These are phyloP conservation scores for Junonia oenone DNA, from an alignment of 2,888 invertebrate genomes.

Conservation along the genomic window DNA sequence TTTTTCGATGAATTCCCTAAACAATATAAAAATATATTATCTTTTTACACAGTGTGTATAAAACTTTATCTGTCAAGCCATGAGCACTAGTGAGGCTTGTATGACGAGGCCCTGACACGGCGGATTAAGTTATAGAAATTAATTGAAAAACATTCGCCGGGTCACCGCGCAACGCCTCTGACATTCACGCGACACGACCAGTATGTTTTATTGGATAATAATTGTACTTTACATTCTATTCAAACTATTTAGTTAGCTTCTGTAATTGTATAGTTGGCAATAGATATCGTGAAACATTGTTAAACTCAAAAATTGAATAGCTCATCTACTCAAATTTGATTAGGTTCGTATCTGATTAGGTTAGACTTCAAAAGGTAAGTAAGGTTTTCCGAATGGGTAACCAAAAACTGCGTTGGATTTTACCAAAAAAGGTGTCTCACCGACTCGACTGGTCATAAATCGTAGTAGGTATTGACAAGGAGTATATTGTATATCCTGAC, in stretches of 20 bases:
- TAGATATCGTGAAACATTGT: too few species aligned
- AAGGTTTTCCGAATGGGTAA: too few species aligned
- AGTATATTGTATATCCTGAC: too few species aligned
- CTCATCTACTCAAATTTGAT: too few species aligned
- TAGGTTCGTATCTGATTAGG: too few species aligned
- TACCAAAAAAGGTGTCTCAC: too few species aligned
- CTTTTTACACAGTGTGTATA: neutral
- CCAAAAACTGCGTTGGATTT: too few species aligned
- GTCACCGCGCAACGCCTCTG: neutral
- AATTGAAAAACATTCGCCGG: constrained; percentile 20
- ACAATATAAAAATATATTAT: neutral
- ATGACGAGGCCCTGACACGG: constrained; percentile 28
- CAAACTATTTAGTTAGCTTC: neutral
- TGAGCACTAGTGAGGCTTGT: constrained; percentile 8
- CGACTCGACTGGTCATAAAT: too few species aligned
- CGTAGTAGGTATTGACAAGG: too few species aligned
- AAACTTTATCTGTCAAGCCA: neutral
- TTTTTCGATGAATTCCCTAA: neutral
- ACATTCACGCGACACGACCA: neutral
- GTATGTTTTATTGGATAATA: neutral
- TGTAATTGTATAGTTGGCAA: too few species aligned
- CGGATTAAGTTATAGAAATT: constrained; percentile 28
- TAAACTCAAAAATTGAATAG: too few species aligned
- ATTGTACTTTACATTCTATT: neutral
- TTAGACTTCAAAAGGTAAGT: too few species aligned